Conservation (phyloP, 2,888 invertebrate genomes). For the Bhutanitis thaidina region DNA sequence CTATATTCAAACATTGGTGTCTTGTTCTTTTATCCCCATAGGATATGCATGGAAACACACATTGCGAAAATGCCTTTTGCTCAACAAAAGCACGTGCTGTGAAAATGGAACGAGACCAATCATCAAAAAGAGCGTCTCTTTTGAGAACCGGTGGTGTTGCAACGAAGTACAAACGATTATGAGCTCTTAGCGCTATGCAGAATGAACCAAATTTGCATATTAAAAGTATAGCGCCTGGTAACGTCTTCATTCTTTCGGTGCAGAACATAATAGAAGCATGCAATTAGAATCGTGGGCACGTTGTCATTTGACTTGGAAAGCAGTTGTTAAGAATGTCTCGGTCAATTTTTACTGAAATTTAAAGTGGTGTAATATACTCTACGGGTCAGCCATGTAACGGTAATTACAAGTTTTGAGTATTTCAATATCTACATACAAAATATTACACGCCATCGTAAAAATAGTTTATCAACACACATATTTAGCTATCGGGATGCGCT, state of each 20-base stretch:
- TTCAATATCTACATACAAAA: neutral
- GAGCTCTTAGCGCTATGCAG: slow-evolving; percentile 22
- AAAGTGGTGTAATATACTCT: slow-evolving; percentile 41
- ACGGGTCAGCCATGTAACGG: slow-evolving; percentile 24
- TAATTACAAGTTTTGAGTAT: slow-evolving; percentile 15
- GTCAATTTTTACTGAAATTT: slow-evolving; percentile 50
- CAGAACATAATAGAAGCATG: slow-evolving; percentile 46
- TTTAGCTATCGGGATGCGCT: too few species aligned
- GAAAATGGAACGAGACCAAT: slow-evolving; percentile 71
- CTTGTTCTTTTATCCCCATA: slow-evolving; percentile 3
- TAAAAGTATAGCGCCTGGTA: slow-evolving; percentile 5
- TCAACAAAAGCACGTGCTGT: slow-evolving; percentile 42
- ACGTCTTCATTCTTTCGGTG: slow-evolving; percentile 30
- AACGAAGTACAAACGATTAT: slow-evolving; percentile 28
- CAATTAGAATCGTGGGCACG: slow-evolving; percentile 56
- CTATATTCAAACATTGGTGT: neutral
- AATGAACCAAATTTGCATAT: slow-evolving; percentile 13
- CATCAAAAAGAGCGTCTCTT: slow-evolving; percentile 46
- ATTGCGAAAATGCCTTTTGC: slow-evolving; percentile 53
- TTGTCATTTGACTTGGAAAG: slow-evolving; percentile 70
- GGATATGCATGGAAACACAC: slow-evolving; percentile 14
- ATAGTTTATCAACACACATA: too few species aligned
- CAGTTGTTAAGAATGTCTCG: slow-evolving; percentile 49
- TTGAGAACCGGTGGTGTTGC: slow-evolving; percentile 34
- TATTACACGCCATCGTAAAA: too few species aligned